A percentile compares a stretch with the other conserved stretches of the same genome.
Evolutionary conservation across 2,888 invertebrate species (phyloP).

Genomic region (Chrysolina americana): DNA sequence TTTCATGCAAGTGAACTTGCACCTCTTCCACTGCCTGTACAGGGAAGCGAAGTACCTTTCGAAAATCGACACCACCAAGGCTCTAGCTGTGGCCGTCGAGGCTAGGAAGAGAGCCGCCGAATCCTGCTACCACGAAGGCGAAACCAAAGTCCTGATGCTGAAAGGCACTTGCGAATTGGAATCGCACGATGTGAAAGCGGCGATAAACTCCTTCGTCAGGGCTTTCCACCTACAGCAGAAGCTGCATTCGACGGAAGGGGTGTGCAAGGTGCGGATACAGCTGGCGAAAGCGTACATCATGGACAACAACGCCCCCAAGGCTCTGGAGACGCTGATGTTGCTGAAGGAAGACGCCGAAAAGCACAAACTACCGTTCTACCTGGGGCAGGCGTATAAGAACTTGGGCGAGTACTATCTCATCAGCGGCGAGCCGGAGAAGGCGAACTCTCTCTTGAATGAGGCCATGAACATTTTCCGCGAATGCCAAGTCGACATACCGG

Average conservation of each 20-base stretch:
- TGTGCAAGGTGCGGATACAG: constrained; percentile 73
- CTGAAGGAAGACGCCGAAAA: constrained; percentile 45
- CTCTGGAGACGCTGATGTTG: constrained; percentile 55
- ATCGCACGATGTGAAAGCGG: constrained; percentile 70
- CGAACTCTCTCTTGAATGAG: constrained; percentile 61
- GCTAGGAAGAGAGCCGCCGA: constrained; percentile 73
- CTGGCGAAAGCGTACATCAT: constrained; percentile 72
- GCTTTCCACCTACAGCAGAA: constrained; percentile 69
- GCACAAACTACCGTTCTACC: constrained; percentile 58
- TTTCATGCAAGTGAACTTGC: constrained; percentile 69
- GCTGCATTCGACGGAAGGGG: constrained; percentile 67
- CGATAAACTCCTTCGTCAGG: constrained; percentile 71
- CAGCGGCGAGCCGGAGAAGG: constrained; percentile 58
- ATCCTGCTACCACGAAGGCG: constrained; percentile 69
- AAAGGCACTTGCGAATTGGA: constrained; percentile 72
- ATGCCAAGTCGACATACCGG: constrained; percentile 38
- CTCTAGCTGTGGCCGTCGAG: constrained; percentile 70
- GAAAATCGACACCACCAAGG: constrained; percentile 67
- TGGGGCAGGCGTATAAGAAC: constrained; percentile 63
- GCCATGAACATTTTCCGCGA: constrained; percentile 62
- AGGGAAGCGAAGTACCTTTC: constrained; percentile 67
- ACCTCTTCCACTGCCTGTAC: constrained; percentile 68
- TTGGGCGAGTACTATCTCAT: constrained; percentile 65
- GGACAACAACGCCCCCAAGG: constrained; percentile 43
- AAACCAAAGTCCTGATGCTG: constrained; percentile 72